Conservation (phyloP, 2,888 invertebrate genomes). For the Limnephilus rhombicus region DNA sequence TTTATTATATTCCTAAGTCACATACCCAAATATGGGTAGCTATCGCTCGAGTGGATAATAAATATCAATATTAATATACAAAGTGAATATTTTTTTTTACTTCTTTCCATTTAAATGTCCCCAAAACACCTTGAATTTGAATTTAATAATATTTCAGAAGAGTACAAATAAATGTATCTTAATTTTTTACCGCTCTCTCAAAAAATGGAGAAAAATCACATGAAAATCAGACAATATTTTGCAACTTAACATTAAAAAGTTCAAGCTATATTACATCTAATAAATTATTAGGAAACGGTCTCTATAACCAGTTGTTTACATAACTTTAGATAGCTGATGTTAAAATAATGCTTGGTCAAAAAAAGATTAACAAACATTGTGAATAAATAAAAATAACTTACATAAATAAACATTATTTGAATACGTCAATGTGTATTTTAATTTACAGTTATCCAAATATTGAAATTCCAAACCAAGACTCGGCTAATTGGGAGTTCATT, state of each 20-base stretch:
- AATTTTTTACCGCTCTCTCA: too few species aligned
- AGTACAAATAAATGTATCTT: not conserved
- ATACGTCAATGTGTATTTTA: not conserved
- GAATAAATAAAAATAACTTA: not conserved
- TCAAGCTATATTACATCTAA: not conserved
- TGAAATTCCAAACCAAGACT: conserved; percentile 11
- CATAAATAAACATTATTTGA: not conserved
- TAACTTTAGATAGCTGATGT: conserved; percentile 16
- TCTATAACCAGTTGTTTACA: not conserved
- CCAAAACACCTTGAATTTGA: not conserved
- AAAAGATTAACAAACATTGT: not conserved
- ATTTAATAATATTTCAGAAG: not conserved
- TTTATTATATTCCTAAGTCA: too few species aligned
- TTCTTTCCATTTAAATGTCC: too few species aligned
- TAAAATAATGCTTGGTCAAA: conserved; percentile 6
- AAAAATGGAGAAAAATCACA: not conserved
- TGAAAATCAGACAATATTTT: conserved; percentile 20
- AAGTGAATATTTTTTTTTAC: not conserved
- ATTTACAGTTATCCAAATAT: conserved; percentile 4
- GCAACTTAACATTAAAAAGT: not conserved
- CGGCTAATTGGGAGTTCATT: not conserved
- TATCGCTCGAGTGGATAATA: not conserved
- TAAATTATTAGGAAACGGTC: conserved; percentile 19
- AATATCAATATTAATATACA: not conserved
- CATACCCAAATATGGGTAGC: too few species aligned